Evolutionary conservation across 2,797 vertebrate species (phyloP), one percentile per base, ranked within the genome.

Genomic region (Oceanodroma leucorhoa): DNA sequence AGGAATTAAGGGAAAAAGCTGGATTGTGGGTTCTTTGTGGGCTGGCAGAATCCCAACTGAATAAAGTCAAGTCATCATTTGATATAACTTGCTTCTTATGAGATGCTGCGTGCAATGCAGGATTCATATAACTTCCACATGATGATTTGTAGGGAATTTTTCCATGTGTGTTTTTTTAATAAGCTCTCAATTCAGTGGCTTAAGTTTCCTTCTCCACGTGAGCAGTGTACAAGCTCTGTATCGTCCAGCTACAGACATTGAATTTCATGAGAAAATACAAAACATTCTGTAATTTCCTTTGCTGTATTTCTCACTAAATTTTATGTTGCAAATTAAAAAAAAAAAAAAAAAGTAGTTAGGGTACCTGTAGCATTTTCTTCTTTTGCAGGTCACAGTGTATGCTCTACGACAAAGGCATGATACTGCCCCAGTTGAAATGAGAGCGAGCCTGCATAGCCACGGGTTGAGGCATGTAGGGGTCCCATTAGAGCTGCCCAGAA

Each of bases 1-100:
- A 82, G 66, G 62, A 95, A 86, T 93, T 81, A 86, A 88, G 65
- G 76, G 86, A 50, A 45, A 72, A 85, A 12, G 48, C 75, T 93
- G 46, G 36, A 69, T 69, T 87, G 62, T 87, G 77, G 69, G 82
- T 94, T 80, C 40, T 90, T 85, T 81, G 51, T 62, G 82, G 69
- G 16, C 46, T 96, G 84, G 50, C 76, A 84, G 65, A 86, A 86
- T 66, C 58, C 40, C 34, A 57, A 5, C 1, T 51, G n/a, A 89
- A 66, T 70, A 48, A 84, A 93, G 26, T 61, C 76, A 72, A 89
- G 75, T 69, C n/a, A 81, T 89, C 82, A 51, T 92, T 88, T 91
- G 87, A 53, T 89, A 30, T 54, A 78, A 86, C 11, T 87, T 61
- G 29, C 32, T 92, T 71, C 69, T 75, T 78, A 75, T 43, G 54